phyloP scores from a whole-genome alignment of 2,888 invertebrate species.

The Heliothis peltigera region DNA sequence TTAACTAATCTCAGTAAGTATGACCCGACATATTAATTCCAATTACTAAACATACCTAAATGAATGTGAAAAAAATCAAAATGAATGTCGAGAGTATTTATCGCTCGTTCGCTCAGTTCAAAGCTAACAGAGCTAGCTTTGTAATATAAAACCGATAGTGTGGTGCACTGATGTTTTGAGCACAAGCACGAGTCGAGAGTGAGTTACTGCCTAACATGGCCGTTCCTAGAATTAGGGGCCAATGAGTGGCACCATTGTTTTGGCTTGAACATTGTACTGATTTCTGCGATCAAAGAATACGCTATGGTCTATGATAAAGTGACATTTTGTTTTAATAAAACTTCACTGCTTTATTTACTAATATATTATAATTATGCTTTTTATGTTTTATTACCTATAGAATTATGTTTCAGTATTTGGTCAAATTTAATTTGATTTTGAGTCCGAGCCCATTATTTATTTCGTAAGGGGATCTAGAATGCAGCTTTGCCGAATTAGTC shows the following conservation, averaged over 20 bases:
- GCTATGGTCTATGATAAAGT: slow-evolving; percentile 10
- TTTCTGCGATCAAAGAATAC: slow-evolving; percentile 31
- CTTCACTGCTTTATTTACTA: too few species aligned
- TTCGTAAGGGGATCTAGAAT: too few species aligned
- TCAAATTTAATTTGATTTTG: too few species aligned
- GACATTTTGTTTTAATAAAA: background rate
- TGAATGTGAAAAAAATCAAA: too few species aligned
- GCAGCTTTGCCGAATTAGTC: too few species aligned
- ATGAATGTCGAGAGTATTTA: slow-evolving; percentile 13
- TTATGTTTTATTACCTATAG: too few species aligned
- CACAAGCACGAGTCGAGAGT: slow-evolving; percentile 10
- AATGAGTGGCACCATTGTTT: slow-evolving; percentile 52
- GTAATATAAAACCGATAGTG: slow-evolving; percentile 50
- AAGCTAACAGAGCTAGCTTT: slow-evolving; percentile 46
- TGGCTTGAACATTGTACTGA: slow-evolving; percentile 44
- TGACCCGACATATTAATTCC: too few species aligned
- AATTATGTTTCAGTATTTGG: too few species aligned
- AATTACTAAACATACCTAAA: too few species aligned
- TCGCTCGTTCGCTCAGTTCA: slow-evolving; percentile 23
- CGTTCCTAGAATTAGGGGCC: slow-evolving; percentile 51
- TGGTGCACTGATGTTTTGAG: slow-evolving; percentile 37
- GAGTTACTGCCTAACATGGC: slow-evolving; percentile 25
- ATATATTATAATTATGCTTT: too few species aligned
- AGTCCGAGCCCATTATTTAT: too few species aligned
- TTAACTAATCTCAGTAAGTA: too few species aligned